Evolutionary conservation across 1,140 invertebrate species (phyloP).

Genomic region (Atta colombica): DNA sequence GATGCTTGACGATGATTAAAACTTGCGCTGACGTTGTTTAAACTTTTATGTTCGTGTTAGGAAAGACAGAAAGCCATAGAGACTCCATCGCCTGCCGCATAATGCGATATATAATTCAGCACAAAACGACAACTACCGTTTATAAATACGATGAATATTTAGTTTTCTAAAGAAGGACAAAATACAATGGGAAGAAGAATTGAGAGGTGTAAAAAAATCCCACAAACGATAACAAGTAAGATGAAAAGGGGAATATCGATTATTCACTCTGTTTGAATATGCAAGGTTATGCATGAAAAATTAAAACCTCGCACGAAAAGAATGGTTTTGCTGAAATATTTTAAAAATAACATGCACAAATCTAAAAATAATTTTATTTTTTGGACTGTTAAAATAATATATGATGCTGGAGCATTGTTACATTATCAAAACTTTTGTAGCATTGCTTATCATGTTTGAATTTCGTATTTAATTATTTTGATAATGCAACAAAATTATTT

Average conservation of each 20-base stretch:
- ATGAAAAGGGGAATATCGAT: neutral
- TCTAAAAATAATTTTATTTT: too few species aligned
- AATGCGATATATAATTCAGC: constrained; percentile 35
- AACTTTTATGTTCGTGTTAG: constrained; percentile 35
- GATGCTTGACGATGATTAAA: constrained; percentile 39
- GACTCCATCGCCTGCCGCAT: neutral
- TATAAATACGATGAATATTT: constrained; percentile 13
- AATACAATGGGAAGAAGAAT: neutral
- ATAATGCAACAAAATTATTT: too few species aligned
- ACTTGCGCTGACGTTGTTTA: constrained; percentile 36
- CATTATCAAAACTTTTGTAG: too few species aligned
- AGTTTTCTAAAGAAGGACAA: neutral
- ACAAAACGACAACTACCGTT: neutral
- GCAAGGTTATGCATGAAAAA: too few species aligned
- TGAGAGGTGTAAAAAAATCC: neutral
- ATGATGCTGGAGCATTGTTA: too few species aligned
- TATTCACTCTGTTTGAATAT: neutral
- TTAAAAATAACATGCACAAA: too few species aligned
- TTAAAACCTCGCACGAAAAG: too few species aligned
- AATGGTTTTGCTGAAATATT: too few species aligned
- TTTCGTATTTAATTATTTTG: too few species aligned
- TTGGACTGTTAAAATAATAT: too few species aligned
- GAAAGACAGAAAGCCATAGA: neutral
- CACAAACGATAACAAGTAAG: neutral
- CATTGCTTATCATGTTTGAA: too few species aligned